Evolutionary conservation across 2,888 invertebrate genomes (phyloP), one percentile per base, ranked within the genome.

Genomic region (Caenorhabditis afra): DNA sequence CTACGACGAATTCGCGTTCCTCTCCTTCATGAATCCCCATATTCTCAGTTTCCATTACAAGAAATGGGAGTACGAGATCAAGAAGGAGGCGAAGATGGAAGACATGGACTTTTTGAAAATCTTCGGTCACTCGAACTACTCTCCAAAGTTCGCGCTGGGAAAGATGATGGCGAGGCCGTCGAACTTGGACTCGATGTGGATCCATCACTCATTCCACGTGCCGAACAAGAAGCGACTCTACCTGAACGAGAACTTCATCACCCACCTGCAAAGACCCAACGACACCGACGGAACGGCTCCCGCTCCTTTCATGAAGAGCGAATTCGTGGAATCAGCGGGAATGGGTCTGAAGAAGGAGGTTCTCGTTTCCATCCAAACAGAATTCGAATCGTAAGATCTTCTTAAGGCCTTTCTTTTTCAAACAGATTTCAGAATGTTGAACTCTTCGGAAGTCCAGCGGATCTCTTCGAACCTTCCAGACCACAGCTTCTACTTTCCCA

Each of bases 101-200:
- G 50, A 77, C 3, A 55, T 81, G 41, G 49, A 66, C 23, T 39
- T 81, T 11, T 16, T 47, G 8, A 53, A 77, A 11, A 62, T 68
- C 41, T 61, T 81, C 41, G 23, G 35, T n/a, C 58, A 64, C 39
- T 16, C 57, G 3, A 53, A 53, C 47, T 65, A 55, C 18, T 58
- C 70, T 20, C 20, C 45, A 8, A 29, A 37, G 10, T 18, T 49
- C 8, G 73, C 57, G 3, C 76, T 62, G 14, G 81, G 81, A 3
- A 81, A 81, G 47, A 44, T 79, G 16, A 71, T 81, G 39, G 66
- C 71, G 50, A 66, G 61, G 39, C 81, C 81, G 10, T 20, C 35
- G 16, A 53, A 55, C 16, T 23, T 79, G 23, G 59, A 81, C 23
- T 70, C 79, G 1, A 66, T 76, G 20, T 81, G 81, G 81, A 81